These are phyloP conservation scores for Bedellia somnulentella DNA, from an alignment of 2,888 invertebrate species.

Conservation along the genomic window DNA sequence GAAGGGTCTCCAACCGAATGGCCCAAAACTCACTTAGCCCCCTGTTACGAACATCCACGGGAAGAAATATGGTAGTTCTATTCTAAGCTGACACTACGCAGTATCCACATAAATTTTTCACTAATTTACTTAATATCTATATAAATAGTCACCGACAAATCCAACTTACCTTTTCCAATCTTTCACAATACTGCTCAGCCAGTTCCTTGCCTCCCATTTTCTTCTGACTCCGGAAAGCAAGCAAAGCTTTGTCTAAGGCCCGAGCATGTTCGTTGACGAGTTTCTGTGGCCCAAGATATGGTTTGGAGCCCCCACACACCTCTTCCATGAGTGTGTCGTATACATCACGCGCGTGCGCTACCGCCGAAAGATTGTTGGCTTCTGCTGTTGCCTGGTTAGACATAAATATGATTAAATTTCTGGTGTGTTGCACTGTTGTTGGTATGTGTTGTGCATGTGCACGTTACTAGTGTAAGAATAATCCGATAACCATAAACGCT, in stretches of 20 bases:
- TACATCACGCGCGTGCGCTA: conserved; percentile 88
- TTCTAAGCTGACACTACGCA: no score
- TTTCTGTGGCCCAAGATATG: conserved; percentile 83
- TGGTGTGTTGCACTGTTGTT: no score
- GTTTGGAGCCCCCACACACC: conserved; percentile 88
- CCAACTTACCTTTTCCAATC: conserved; percentile 66
- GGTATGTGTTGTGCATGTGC: no score
- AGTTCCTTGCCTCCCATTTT: conserved; percentile 99
- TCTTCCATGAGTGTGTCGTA: conserved; percentile 92
- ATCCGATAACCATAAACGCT: no score
- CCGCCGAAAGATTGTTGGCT: conserved; percentile 96
- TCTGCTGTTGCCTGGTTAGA: conserved; percentile 88
- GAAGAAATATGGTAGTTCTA: no score
- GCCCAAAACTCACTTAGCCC: neutral
- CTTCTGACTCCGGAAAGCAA: conserved; percentile 75
- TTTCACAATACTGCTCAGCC: conserved; percentile 77
- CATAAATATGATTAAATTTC: no score
- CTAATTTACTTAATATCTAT: neutral
- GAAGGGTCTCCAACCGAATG: neutral
- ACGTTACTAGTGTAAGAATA: no score
- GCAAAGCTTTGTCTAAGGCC: conserved; percentile 73
- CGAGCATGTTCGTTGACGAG: conserved; percentile 83
- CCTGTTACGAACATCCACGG: neutral
- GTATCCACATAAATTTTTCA: no score
- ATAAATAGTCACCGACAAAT: neutral